Percentiles rank a stretch among this genome's conserved stretches.
Evolutionary conservation across 1,140 invertebrate species (phyloP).

Genomic region (Plutomurus gul): DNA sequence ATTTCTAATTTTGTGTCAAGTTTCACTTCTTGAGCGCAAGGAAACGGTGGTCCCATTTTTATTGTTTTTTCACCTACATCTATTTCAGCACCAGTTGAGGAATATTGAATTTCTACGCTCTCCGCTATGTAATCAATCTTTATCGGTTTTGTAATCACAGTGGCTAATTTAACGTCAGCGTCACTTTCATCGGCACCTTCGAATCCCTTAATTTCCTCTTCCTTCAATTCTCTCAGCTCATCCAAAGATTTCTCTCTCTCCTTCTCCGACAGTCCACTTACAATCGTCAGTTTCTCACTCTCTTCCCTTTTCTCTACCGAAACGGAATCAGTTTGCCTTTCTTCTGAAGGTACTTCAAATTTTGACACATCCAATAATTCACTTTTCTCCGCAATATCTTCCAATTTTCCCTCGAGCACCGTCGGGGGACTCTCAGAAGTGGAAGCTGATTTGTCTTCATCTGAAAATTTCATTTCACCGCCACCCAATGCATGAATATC

Average conservation of each 20-base stretch:
- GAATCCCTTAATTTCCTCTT: not conserved
- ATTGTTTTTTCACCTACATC: not conserved
- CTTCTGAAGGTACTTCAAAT: not conserved
- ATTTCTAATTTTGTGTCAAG: not conserved
- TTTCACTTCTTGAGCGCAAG: not conserved
- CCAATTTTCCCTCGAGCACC: constrained; percentile 59
- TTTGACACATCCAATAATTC: not conserved
- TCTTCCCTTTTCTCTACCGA: constrained; percentile 5
- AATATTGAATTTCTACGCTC: not conserved
- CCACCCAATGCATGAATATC: not conserved
- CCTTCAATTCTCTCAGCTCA: constrained; percentile 36
- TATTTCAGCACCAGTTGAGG: not conserved
- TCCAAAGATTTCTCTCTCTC: constrained; percentile 51
- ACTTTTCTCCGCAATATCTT: not conserved
- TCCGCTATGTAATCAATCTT: not conserved
- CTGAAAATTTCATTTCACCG: not conserved
- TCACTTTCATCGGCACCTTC: constrained; percentile 27
- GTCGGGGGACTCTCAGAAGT: constrained; percentile 36
- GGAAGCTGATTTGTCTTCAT: constrained; percentile 30
- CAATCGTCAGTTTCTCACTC: not conserved
- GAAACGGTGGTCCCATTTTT: constrained; percentile 13
- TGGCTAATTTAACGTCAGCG: not conserved
- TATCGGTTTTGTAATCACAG: not conserved
- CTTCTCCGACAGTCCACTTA: constrained; percentile 22
- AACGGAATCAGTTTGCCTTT: not conserved